Percentiles rank a stretch among this genome's conserved stretches.
These are phyloP conservation scores for Lepidurus couesii DNA, from an alignment of 1,140 invertebrate genomes.

Conservation along the genomic window DNA sequence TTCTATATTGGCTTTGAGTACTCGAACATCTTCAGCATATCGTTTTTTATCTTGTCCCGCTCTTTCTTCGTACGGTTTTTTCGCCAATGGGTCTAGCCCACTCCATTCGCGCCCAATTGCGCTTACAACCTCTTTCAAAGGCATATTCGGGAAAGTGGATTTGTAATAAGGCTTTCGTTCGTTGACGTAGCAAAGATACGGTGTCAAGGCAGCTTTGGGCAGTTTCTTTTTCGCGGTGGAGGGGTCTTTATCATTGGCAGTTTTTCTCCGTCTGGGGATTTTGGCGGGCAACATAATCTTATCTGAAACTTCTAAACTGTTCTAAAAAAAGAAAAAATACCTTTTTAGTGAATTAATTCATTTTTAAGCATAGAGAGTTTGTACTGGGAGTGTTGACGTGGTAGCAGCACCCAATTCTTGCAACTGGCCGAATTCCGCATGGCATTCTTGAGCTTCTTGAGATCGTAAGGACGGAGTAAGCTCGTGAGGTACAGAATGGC, in stretches of 20 bases:
- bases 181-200: background rate
- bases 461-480: background rate
- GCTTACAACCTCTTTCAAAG: background rate
- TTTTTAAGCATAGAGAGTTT: too few relatives aligned
- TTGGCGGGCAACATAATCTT: background rate
- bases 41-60: background rate
- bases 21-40: constrained; percentile 2
- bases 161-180: background rate
- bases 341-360: too few relatives aligned
- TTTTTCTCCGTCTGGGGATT: background rate
- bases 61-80: background rate
- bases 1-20: background rate
- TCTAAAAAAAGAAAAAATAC: background rate
- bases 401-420: background rate
- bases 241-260: background rate
- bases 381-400: background rate
- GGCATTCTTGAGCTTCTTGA: background rate
- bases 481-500: background rate
- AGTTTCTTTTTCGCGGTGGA: background rate
- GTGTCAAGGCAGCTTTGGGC: constrained; percentile 13
- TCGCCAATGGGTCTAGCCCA: background rate
- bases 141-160: background rate
- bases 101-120: constrained; percentile 4
- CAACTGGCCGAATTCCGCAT: background rate
- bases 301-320: background rate